Base-by-base conservation (phyloP, 1,140 invertebrate species). In the Philopotamus ludificatus region DNA sequence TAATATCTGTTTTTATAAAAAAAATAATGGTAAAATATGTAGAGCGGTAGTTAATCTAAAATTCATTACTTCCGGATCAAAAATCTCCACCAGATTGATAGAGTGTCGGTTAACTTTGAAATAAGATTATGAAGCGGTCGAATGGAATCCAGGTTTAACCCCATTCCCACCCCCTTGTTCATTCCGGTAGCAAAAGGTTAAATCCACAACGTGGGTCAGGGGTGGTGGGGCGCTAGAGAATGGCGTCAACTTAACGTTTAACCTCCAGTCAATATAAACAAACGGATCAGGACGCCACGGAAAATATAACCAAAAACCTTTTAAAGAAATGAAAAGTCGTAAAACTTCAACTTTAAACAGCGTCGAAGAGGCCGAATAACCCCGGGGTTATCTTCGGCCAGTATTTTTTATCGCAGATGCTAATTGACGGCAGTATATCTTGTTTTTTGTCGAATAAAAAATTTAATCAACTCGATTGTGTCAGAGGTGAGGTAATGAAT, bases 271-370 rank as follows among this genome's bases (percentile, higher is more conserved):
- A 47, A 60, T 60, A 47, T 47, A 60, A 60, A 60, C 57, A 60
- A 60, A 60, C 10, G 28, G 12, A 26, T 60, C 45, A 60, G 26
- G 21, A 12, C 45, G 16, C 10, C n/a, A 25, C 10, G n/a, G 21
- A 21, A 47, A 15, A 22, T 18, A 49, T 25, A 47, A 45, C 21
- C 20, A 41, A 39, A 47, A 60, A 47, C 57, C 57, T 60, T 60
- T 60, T 60, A 60, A 60, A 60, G 57, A 47, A 60, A 60, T 60
- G 42, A 60, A 58, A 60, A 60, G 57, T 60, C 57, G 57, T 60
- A 60, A 60, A 47, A 22, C 20, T 10, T 34, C 22, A 44, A 60
- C 47, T 60, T 60, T 47, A 60, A 18, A 60, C 15, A 21, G 12
- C 15, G 12, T 23, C 21, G 42, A 60, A 49, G 15, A 57, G 9